phyloP scores from a whole-genome alignment of 2,797 vertebrate species.

The Lutjanus argentimaculatus region DNA sequence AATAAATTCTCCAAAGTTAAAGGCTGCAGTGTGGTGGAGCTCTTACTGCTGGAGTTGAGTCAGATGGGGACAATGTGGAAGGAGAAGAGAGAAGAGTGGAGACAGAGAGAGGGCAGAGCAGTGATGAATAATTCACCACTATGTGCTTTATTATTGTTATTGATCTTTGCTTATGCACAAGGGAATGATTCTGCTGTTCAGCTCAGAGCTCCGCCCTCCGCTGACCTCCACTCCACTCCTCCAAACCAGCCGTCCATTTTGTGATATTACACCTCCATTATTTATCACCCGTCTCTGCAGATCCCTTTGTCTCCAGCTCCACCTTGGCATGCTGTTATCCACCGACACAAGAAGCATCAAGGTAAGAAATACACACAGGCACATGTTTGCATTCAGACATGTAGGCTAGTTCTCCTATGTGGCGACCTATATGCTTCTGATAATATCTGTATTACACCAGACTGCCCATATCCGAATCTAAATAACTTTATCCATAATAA shows the following conservation, averaged over 20 bases:
- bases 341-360: conserved; percentile 4
- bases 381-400: not conserved
- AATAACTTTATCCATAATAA: not conserved
- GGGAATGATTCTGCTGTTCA: conserved; percentile 79
- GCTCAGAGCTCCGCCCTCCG: conserved; percentile 77
- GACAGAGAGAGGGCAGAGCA: conserved; percentile 46
- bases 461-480: not conserved
- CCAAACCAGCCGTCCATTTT: conserved; percentile 80
- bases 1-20: conserved; percentile 26
- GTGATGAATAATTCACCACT: conserved; percentile 84
- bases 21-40: not conserved
- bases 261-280: conserved; percentile 87
- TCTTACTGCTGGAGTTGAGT: conserved; percentile 39
- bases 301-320: conserved; percentile 72
- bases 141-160: conserved; percentile 81
- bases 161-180: conserved; percentile 76
- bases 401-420: not conserved
- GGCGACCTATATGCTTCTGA: not conserved
- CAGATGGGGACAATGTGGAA: conserved; percentile 69
- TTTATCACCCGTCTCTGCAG: conserved; percentile 81
- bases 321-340: conserved; percentile 65
- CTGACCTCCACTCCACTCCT: conserved; percentile 70
- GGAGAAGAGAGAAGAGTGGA: conserved; percentile 56
- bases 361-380: conserved; percentile 3
- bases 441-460: not conserved